Evolutionary conservation across 2,888 invertebrate species (phyloP).

Genomic region (Parochlus steinenii): DNA sequence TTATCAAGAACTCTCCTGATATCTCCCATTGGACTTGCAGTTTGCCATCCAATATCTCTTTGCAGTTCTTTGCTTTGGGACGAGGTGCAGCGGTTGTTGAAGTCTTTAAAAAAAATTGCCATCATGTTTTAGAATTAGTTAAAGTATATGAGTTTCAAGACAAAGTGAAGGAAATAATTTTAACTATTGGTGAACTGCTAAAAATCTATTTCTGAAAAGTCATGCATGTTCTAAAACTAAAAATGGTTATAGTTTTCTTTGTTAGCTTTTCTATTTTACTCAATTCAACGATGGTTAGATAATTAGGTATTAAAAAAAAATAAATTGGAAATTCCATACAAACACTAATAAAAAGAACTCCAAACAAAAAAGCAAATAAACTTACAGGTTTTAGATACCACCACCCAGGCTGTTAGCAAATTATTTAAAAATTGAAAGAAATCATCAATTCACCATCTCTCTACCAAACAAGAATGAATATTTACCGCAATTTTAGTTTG

Average conservation of each 20-base stretch:
- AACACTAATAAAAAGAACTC: neutral
- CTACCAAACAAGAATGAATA: constrained; percentile 16
- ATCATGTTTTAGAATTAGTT: neutral
- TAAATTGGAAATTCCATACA: neutral
- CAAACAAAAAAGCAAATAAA: constrained; percentile 20
- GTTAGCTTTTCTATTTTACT: constrained; percentile 1
- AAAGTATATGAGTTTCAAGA: neutral
- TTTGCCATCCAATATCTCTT: constrained; percentile 64
- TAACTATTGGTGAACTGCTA: too few species aligned
- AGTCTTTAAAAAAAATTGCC: constrained; percentile 40
- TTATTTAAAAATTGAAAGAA: constrained; percentile 9
- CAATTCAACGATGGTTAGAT: too few species aligned
- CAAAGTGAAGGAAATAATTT: neutral
- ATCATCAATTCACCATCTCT: constrained; percentile 4
- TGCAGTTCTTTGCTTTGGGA: constrained; percentile 58
- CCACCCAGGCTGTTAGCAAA: constrained; percentile 56
- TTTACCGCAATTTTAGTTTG: constrained; percentile 82
- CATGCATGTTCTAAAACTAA: neutral
- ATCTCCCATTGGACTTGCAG: constrained; percentile 80
- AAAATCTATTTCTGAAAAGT: too few species aligned
- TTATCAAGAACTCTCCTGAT: constrained; percentile 54
- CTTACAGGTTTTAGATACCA: constrained; percentile 90
- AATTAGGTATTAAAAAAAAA: too few species aligned
- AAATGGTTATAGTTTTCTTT: neutral
- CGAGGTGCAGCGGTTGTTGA: constrained; percentile 51